phyloP scores from a whole-genome alignment of 2,113 vertebrate species.

The Chinchilla lanigera region DNA sequence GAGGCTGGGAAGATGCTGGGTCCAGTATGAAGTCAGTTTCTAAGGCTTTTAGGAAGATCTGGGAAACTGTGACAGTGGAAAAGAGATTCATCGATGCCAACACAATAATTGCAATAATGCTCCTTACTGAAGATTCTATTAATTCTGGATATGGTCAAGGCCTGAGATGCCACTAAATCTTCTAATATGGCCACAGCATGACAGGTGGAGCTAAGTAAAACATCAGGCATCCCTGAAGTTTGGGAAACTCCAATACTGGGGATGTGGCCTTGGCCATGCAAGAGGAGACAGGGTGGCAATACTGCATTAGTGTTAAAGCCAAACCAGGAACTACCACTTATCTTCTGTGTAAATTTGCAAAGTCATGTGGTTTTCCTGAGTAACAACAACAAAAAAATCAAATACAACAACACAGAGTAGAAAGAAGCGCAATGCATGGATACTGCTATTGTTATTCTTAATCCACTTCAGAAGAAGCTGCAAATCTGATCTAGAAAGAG shows the following conservation, averaged over 20 bases:
- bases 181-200: not conserved
- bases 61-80: constrained; percentile 40
- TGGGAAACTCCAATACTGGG: not conserved
- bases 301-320: not conserved
- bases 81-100: constrained; percentile 13
- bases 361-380: not conserved
- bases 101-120: constrained; percentile 64
- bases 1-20: constrained; percentile 38
- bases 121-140: constrained; percentile 47
- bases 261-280: not conserved
- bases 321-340: not conserved
- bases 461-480: not conserved
- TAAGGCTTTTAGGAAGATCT: constrained; percentile 64
- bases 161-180: constrained; percentile 17
- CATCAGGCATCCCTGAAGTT: not conserved
- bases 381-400: not conserved
- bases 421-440: not conserved
- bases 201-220: not conserved
- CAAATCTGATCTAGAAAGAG: not conserved
- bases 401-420: not conserved
- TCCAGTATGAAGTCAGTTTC: constrained; percentile 51
- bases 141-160: constrained; percentile 64
- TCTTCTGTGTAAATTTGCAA: not conserved
- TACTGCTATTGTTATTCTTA: not conserved
- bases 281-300: not conserved